Evolutionary conservation across 1,140 invertebrate genomes (phyloP).

Genomic region (Melanaphis sacchari): DNA sequence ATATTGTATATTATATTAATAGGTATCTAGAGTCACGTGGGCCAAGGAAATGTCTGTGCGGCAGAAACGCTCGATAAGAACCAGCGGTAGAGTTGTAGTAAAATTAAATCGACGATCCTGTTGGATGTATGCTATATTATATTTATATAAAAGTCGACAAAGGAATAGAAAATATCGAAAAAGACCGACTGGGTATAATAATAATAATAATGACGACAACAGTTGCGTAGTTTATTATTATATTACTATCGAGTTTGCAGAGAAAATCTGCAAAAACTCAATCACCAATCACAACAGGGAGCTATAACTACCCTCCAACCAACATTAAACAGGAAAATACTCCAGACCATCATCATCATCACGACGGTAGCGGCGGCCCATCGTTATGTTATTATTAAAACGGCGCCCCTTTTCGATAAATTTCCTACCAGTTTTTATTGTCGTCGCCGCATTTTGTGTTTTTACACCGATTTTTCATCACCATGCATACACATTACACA

Average conservation of each 20-base stretch:
- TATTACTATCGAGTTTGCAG: background rate
- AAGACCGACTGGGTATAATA: too few relatives aligned
- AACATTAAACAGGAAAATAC: background rate
- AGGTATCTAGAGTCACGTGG: background rate
- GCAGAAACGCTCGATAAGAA: background rate
- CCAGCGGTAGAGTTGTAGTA: too few relatives aligned
- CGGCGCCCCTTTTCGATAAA: conserved; percentile 39
- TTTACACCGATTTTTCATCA: conserved; percentile 11
- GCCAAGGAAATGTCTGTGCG: background rate
- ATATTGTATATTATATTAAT: background rate
- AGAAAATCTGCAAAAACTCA: background rate
- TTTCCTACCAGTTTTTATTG: background rate
- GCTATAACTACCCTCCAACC: too few relatives aligned
- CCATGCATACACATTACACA: background rate
- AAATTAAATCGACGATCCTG: background rate
- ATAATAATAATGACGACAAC: too few relatives aligned
- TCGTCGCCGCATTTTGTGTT: background rate
- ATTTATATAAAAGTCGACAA: too few relatives aligned
- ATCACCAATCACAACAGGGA: background rate
- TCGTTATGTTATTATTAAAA: conserved; percentile 8
- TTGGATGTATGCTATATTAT: background rate
- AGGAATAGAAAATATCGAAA: too few relatives aligned
- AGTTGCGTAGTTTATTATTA: background rate
- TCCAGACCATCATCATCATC: background rate
- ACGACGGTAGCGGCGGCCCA: background rate